Evolutionary conservation across 2,113 vertebrate genomes (phyloP).

Genomic region (Sinocyclocheilus anophthalmus): DNA sequence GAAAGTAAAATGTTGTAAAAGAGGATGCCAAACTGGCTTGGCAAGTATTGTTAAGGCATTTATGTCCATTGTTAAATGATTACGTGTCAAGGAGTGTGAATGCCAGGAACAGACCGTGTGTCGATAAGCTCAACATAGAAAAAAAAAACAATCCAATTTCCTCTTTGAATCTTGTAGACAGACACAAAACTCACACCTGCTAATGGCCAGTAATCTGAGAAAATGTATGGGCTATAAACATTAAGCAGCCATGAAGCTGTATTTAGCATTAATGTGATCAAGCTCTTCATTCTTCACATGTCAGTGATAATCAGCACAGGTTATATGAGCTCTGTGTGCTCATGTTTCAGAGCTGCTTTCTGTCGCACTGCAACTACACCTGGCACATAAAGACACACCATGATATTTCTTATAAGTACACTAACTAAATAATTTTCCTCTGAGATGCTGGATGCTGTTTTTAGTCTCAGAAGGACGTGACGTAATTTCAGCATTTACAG

Average conservation of each 20-base stretch:
- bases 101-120: neutral
- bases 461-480: too few relatives aligned
- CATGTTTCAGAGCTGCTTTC: neutral
- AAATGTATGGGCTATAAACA: neutral
- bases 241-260: neutral
- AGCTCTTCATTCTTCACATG: neutral
- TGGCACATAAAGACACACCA: too few relatives aligned
- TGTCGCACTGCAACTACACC: too few relatives aligned
- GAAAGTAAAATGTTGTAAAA: neutral
- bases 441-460: too few relatives aligned
- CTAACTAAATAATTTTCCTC: too few relatives aligned
- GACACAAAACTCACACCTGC: neutral
- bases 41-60: conserved; percentile 33
- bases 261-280: too few relatives aligned
- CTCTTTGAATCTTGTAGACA: neutral
- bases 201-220: neutral
- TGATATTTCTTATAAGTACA: too few relatives aligned
- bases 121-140: neutral
- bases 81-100: neutral
- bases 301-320: neutral
- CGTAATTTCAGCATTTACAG: too few relatives aligned
- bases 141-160: neutral
- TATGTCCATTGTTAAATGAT: neutral
- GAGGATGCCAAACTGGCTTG: conserved; percentile 67
- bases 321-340: neutral